Conservation (phyloP, 2,888 invertebrate genomes). For the Thymelicus acteon region DNA sequence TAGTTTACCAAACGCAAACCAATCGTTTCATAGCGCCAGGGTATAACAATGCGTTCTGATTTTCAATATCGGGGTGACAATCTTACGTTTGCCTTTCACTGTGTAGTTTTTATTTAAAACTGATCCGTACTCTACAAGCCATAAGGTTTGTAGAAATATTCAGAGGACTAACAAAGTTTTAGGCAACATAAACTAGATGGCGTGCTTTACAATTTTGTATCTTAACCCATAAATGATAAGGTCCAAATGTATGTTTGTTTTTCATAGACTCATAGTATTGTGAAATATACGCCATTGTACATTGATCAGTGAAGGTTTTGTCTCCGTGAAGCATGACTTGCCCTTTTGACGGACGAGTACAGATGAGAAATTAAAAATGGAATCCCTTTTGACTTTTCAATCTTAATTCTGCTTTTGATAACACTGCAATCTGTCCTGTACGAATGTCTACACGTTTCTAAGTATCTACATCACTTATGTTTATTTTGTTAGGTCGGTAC, state of each 20-base stretch:
- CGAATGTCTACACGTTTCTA: background rate
- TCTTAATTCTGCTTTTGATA: conserved; percentile 37
- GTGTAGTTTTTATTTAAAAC: background rate
- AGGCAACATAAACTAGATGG: background rate
- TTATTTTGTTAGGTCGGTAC: too few species aligned
- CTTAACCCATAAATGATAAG: conserved; percentile 9
- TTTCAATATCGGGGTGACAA: conserved; percentile 45
- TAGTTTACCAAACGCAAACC: conserved; percentile 29
- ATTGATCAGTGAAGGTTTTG: conserved; percentile 51
- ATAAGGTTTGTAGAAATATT: background rate
- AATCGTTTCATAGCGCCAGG: conserved; percentile 17
- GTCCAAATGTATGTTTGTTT: conserved; percentile 9
- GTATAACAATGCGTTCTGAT: conserved; percentile 47
- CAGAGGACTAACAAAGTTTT: background rate
- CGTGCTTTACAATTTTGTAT: conserved; percentile 21
- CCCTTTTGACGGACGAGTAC: conserved; percentile 46
- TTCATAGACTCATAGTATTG: conserved; percentile 39
- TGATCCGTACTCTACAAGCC: background rate
- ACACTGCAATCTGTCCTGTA: conserved; percentile 15
- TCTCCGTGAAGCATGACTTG: conserved; percentile 55
- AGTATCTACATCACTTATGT: too few species aligned
- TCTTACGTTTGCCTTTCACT: conserved; percentile 9
- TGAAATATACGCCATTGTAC: conserved; percentile 44
- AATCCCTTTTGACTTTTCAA: conserved; percentile 35
- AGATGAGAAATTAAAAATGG: conserved; percentile 30